Conservation (phyloP, 2,113 vertebrate species). For the Oreochromis tanganicae region DNA sequence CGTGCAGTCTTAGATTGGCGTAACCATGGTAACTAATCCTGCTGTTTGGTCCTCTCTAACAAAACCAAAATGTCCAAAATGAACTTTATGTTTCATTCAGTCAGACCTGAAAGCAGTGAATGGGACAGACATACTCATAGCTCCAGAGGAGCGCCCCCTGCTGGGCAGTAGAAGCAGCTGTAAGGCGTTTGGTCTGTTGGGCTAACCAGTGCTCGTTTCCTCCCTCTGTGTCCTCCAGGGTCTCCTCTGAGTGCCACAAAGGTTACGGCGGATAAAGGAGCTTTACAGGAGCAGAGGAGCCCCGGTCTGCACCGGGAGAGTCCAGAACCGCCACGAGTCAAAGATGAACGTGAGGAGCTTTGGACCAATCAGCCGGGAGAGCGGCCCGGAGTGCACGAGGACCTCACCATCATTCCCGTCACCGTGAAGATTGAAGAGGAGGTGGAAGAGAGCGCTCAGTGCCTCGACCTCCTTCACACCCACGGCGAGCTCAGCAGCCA, state of each 20-base stretch:
- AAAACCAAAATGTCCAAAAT: not conserved
- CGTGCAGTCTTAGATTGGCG: not conserved
- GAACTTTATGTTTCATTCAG: not conserved
- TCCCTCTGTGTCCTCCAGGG: not conserved
- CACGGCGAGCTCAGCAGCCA: not conserved
- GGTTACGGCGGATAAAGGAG: not conserved
- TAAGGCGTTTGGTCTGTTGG: not conserved
- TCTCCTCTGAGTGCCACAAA: not conserved
- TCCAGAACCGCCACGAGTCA: not conserved
- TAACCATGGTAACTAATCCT: not conserved
- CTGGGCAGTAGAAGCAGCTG: not conserved
- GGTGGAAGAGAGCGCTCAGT: not conserved
- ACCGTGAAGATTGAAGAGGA: not conserved
- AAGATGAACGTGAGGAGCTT: not conserved
- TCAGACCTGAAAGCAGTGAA: not conserved
- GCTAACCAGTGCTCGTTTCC: not conserved
- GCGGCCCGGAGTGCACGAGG: not conserved
- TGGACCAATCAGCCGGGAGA: not conserved
- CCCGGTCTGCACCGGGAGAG: not conserved
- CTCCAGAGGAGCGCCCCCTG: not conserved
- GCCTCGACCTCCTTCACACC: not conserved
- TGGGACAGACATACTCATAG: not conserved
- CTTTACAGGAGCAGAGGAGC: not conserved
- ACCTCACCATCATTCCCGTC: not conserved
- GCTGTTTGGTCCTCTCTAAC: not conserved